Conservation (phyloP, 2,113 vertebrate species). For the Poecilia latipinna region DNA sequence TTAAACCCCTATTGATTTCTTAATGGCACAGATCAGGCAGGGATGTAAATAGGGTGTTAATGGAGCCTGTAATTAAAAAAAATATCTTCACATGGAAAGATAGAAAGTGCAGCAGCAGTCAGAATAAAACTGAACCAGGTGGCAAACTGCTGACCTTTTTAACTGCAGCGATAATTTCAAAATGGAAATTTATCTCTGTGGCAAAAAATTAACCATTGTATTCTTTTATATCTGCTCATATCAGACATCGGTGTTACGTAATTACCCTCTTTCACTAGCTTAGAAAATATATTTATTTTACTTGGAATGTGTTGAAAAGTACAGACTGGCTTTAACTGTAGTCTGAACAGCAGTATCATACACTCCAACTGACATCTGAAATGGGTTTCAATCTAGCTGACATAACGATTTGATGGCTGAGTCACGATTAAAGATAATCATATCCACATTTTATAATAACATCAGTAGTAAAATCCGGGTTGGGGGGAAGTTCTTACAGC, state of each 20-base stretch:
- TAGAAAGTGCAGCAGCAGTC: background rate
- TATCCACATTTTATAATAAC: conserved; percentile 9
- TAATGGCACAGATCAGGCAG: conserved; percentile 66
- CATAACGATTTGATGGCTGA: conserved; percentile 26
- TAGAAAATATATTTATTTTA: background rate
- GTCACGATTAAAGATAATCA: conserved; percentile 19
- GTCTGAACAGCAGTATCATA: conserved; percentile 2
- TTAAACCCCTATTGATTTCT: conserved; percentile 61
- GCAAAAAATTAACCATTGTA: background rate
- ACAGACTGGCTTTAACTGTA: conserved; percentile 8
- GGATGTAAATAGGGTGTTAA: conserved; percentile 70
- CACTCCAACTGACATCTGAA: conserved; percentile 12
- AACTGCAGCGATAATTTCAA: background rate
- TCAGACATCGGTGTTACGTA: no score
- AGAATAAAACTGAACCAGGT: conserved; percentile 7
- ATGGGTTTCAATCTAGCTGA: conserved; percentile 30
- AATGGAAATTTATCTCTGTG: background rate
- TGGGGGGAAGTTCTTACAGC: conserved; percentile 6
- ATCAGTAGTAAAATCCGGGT: conserved; percentile 1
- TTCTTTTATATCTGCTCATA: no score
- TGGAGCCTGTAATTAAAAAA: conserved; percentile 60
- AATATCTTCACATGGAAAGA: conserved; percentile 15
- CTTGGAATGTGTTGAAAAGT: conserved; percentile 3
- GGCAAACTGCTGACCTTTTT: conserved; percentile 12
- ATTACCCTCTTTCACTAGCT: no score